Percentiles rank a stretch among this genome's conserved stretches.
Evolutionary conservation across 2,113 vertebrate species (phyloP).

Genomic region (Bostrychus sinensis): DNA sequence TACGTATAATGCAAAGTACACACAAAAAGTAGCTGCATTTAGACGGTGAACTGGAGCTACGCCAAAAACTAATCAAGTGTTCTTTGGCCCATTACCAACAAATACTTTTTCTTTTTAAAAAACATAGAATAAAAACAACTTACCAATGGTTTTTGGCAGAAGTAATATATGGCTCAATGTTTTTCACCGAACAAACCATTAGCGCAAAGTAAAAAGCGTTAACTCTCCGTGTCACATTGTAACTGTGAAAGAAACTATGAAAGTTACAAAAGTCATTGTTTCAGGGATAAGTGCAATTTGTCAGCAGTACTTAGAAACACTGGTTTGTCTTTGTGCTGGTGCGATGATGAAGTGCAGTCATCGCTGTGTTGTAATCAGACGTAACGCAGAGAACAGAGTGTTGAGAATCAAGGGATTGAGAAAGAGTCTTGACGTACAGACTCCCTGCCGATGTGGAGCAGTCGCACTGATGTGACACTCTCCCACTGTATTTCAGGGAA

Average conservation of each 20-base stretch:
- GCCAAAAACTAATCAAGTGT: too few species aligned
- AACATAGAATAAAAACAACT: too few species aligned
- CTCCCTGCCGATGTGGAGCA: conserved; percentile 16
- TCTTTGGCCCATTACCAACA: too few species aligned
- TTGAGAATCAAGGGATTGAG: conserved; percentile 16
- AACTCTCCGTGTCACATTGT: not conserved
- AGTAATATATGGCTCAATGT: too few species aligned
- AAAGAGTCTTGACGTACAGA: conserved; percentile 3
- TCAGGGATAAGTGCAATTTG: conserved; percentile 21
- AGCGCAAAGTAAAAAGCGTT: too few species aligned
- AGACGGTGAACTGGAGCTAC: too few species aligned
- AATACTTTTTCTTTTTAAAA: too few species aligned
- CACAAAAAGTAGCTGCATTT: too few species aligned
- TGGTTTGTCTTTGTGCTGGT: not conserved
- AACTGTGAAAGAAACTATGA: not conserved
- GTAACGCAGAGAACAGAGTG: conserved; percentile 22
- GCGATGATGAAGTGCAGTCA: not conserved
- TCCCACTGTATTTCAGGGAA: not conserved
- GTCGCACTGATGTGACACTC: conserved; percentile 10
- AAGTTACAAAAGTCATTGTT: not conserved
- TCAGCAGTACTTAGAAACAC: conserved; percentile 13
- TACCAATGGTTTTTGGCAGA: too few species aligned
- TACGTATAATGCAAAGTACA: too few species aligned
- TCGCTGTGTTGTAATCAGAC: conserved; percentile 42
- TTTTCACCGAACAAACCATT: too few species aligned